Evolutionary conservation across 2,797 vertebrate species (phyloP), one percentile per base, ranked within the genome.

Genomic region (Otolemur crassicaudatus): DNA sequence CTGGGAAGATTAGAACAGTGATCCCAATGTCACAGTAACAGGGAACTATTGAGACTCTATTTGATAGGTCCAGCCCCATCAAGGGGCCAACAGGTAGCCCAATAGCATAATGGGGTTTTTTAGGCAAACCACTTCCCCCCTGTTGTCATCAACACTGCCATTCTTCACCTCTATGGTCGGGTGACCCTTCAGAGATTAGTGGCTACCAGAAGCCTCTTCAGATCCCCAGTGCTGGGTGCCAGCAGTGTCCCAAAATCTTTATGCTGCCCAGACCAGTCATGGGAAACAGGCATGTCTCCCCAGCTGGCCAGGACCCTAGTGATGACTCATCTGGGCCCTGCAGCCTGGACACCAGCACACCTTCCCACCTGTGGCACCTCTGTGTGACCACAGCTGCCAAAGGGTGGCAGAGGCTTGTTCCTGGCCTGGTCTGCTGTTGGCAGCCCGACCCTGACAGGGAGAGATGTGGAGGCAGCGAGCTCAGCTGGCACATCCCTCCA

Each of bases 321-420:
- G 23, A 25, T 96, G 97, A 97, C 53, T 97, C 94, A 95, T 87
- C 31, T 29, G 58, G 75, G 58, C 7, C 3, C 0, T 0, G 60
- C 37, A 72, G 19, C 31, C 65, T 53, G n/a, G 84, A 46, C 20
- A 10, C n/a, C 37, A n/a, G 73, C 31, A 9, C 0, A 6, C 75
- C 43, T 37, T 67, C 75, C 82, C 29, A 88, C 27, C 46, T 22
- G 34, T 46, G 5, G 22, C 84, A 63, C 37, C 92, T 63, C 23
- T 29, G 67, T 3, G 16, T 53, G 72, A 23, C 43, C 29, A 5
- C 14, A 37, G 56, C 0, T 58, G 76, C 93, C 93, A 75, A 22
- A 46, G n/a, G 53, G 53, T 27, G 60, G 80, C 7, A 2, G 46
- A 43, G n/a, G 46, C 69, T 40, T 40, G 22, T 29, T 91, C 63